Evolutionary conservation across 2,888 invertebrate species (phyloP).

Genomic region (Sminthurides aquaticus): DNA sequence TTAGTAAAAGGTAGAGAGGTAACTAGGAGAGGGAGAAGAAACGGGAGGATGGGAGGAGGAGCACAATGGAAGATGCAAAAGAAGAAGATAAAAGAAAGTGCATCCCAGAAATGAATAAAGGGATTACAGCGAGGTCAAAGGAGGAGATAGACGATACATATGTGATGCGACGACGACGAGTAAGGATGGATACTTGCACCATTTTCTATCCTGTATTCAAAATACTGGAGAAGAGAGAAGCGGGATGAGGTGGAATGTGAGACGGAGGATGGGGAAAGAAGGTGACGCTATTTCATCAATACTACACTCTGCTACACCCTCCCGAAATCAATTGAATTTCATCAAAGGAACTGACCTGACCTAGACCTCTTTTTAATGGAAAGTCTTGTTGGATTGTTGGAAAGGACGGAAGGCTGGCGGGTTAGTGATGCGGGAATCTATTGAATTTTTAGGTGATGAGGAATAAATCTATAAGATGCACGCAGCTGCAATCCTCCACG

Average conservation of each 20-base stretch:
- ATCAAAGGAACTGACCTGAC: conserved; percentile 13
- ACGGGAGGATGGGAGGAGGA: neutral
- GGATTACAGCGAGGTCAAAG: conserved; percentile 4
- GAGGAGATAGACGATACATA: neutral
- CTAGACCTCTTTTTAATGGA: conserved; percentile 8
- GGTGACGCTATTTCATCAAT: neutral
- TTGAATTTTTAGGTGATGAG: neutral
- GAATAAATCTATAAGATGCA: neutral
- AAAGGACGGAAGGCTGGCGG: neutral
- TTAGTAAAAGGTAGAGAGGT: neutral
- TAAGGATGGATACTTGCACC: neutral
- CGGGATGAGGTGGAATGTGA: neutral
- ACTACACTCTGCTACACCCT: too few species aligned
- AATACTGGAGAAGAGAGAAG: neutral
- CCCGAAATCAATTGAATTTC: too few species aligned
- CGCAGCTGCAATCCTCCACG: conserved; percentile 1
- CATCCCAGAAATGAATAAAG: neutral
- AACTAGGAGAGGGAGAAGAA: neutral
- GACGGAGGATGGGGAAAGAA: neutral
- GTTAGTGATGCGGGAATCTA: neutral
- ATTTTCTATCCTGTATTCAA: neutral
- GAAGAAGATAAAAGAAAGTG: neutral
- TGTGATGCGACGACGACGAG: neutral
- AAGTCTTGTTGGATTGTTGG: neutral
- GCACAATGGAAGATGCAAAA: neutral